Evolutionary conservation across 2,888 invertebrate species (phyloP), one percentile per base, ranked within the genome.

Genomic region (Notodonta dromedarius): DNA sequence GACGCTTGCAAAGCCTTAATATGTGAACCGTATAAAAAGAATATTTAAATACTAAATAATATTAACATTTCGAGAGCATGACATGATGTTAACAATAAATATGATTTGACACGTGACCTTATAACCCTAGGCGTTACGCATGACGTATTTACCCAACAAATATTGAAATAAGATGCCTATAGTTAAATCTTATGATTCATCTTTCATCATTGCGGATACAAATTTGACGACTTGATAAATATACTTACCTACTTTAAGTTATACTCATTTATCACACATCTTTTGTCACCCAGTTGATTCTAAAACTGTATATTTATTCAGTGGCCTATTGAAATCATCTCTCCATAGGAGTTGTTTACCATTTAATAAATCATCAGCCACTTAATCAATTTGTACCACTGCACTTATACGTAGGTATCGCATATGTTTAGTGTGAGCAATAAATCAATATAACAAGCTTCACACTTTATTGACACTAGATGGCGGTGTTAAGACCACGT

Each of bases 161-260:
- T 11, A 12, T 42, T 32, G 32, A 32, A 52, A 52, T 24, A 9
- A 16, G 16, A 24, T 51, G 16, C 48, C 16, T 16, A 9, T 24
- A 51, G 16, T 51, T 52, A 52, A 52, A 35, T 32, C 16, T 4
- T 32, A 32, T 32, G 52, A 52, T 52, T 52, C 52, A 52, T 52
- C 32, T 9, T 11, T 35, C 7, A 52, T 52, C 24, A 12, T 32
- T 51, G 51, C 52, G 12, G 32, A 52, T 52, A 52, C 13, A 32
- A 32, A 52, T 52, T 11, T 52, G 52, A 5, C 12, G 12, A 52
- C 6, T 32, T 52, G 5, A 52, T 52, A 12, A 32, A 32, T 52
- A 52, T 24, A 32, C 32, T 52, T n/a, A n/a, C n/a, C n/a, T n/a
- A n/a, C n/a, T n/a, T n/a, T 52, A 9, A 16, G 50, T 50, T 16